phyloP scores from a whole-genome alignment of 2,113 vertebrate species.

The Myiozetetes cayanensis region DNA sequence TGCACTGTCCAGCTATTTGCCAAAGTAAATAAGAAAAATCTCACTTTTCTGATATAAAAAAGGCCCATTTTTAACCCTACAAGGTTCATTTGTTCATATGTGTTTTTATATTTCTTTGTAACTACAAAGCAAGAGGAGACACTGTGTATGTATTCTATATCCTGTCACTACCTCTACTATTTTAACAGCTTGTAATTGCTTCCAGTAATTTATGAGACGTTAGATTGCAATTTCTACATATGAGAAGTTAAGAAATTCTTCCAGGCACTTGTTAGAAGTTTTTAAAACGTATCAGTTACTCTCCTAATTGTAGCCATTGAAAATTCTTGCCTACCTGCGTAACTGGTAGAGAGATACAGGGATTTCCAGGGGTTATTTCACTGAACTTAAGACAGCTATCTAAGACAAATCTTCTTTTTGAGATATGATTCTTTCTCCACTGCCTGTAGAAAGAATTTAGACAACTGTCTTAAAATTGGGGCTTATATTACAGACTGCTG shows the following conservation, averaged over 20 bases:
- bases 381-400: not conserved
- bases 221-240: not conserved
- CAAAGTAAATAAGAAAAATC: not conserved
- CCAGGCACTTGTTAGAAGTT: not conserved
- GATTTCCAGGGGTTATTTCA: not conserved
- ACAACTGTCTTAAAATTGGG: not conserved
- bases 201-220: not conserved
- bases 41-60: not conserved
- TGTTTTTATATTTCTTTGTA: not conserved
- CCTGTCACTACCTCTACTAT: not conserved
- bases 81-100: not conserved
- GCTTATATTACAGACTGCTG: not conserved
- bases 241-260: not conserved
- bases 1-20: not conserved
- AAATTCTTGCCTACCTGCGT: not conserved
- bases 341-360: not conserved
- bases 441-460: fast-evolving
- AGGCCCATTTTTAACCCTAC: not conserved
- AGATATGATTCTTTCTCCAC: not conserved
- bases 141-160: not conserved
- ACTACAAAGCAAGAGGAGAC: not conserved
- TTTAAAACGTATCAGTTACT: not conserved
- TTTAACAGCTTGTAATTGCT: not conserved
- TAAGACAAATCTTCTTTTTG: not conserved
- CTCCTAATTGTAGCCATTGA: not conserved